Conservation (phyloP, 1,140 invertebrate species). For the Drosophila azteca region DNA sequence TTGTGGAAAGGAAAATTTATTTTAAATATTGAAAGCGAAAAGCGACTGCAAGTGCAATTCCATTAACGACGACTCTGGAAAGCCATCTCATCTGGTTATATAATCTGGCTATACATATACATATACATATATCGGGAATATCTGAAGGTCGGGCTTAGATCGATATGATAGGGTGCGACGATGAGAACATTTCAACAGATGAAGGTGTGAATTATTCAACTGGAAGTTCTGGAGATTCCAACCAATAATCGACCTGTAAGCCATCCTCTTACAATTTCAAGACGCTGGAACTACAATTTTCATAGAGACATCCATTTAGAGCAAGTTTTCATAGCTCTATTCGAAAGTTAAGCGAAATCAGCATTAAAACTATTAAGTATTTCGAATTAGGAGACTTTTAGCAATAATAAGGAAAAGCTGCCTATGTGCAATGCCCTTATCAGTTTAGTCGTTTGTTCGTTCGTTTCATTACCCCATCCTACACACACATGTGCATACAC, state of each 20-base stretch:
- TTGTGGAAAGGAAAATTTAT: slow-evolving; percentile 44
- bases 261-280: no score
- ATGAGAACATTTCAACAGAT: not conserved
- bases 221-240: no score
- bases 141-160: slow-evolving; percentile 11
- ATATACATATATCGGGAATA: no score
- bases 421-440: slow-evolving; percentile 22
- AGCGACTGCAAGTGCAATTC: slow-evolving; percentile 52
- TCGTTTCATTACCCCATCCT: not conserved
- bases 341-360: no score
- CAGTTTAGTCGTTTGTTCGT: slow-evolving; percentile 3
- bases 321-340: no score
- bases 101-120: no score
- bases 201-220: not conserved
- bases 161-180: slow-evolving; percentile 23
- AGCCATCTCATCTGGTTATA: slow-evolving; percentile 22
- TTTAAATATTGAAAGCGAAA: slow-evolving; percentile 21
- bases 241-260: no score
- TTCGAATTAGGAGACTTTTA: no score
- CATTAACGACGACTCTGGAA: slow-evolving; percentile 40
- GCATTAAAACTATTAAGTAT: no score
- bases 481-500: not conserved
- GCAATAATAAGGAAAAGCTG: not conserved
- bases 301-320: no score
- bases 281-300: no score